Percentiles rank a stretch among this genome's conserved stretches.
phyloP scores from a whole-genome alignment of 2,888 invertebrate species.

The Lissonota sp. region DNA sequence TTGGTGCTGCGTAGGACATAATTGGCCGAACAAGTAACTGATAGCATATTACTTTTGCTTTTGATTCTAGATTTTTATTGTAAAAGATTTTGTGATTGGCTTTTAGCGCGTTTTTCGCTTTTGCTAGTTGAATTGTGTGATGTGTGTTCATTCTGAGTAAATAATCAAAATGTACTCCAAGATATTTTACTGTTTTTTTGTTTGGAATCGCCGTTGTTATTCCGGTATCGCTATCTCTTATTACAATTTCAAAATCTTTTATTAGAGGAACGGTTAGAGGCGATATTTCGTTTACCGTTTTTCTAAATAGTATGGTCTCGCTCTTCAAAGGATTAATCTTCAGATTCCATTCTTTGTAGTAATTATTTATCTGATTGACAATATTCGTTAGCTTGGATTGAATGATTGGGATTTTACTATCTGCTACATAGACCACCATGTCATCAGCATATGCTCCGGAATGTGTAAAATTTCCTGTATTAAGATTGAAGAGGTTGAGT shows the following conservation, averaged over 20 bases:
- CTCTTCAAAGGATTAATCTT: slow-evolving; percentile 39
- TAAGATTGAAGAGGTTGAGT: not conserved
- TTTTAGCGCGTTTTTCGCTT: too few relatives aligned
- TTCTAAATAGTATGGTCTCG: slow-evolving; percentile 24
- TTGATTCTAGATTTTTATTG: too few relatives aligned
- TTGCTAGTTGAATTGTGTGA: slow-evolving; percentile 3
- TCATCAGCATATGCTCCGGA: slow-evolving; percentile 35
- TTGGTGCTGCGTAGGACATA: slow-evolving; percentile 31
- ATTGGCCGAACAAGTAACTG: too few relatives aligned
- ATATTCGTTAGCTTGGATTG: not conserved
- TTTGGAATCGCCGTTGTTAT: slow-evolving; percentile 17
- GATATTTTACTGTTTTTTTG: slow-evolving; percentile 25
- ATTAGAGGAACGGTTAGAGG: slow-evolving; percentile 1
- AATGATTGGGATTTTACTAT: not conserved
- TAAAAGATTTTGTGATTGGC: too few relatives aligned
- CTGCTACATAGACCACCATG: slow-evolving; percentile 19
- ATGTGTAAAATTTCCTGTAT: slow-evolving; percentile 2
- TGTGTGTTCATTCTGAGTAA: slow-evolving; percentile 7
- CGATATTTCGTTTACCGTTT: slow-evolving; percentile 14
- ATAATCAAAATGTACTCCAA: slow-evolving; percentile 21
- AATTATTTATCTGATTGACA: not conserved
- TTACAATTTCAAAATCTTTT: slow-evolving; percentile 20
- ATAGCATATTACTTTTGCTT: too few relatives aligned
- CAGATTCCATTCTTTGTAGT: slow-evolving; percentile 25
- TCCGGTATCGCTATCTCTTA: slow-evolving; percentile 11